Conservation (phyloP, 2,888 invertebrate species). For the Operophtera brumata region DNA sequence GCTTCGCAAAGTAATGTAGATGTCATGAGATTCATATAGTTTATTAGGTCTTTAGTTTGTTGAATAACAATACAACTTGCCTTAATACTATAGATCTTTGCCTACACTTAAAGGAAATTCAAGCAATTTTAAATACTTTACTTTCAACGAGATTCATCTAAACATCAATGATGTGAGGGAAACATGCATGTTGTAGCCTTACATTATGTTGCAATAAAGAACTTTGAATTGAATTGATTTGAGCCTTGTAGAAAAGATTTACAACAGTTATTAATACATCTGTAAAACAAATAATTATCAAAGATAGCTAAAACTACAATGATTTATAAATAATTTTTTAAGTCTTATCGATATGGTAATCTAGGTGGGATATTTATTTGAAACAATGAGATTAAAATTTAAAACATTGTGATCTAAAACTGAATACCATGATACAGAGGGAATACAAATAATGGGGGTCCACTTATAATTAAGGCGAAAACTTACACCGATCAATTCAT, state of each 20-base stretch:
- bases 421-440: conserved; percentile 19
- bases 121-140: conserved; percentile 45
- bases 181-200: neutral
- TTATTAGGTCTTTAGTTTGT: conserved; percentile 39
- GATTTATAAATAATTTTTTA: conserved; percentile 31
- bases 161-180: neutral
- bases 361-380: conserved; percentile 70
- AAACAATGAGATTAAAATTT: conserved; percentile 17
- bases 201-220: too few relatives aligned
- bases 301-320: conserved; percentile 39
- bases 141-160: conserved; percentile 8
- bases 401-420: conserved; percentile 12
- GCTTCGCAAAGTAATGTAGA: conserved; percentile 77
- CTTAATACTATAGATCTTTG: conserved; percentile 48
- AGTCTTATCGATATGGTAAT: conserved; percentile 69
- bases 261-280: neutral
- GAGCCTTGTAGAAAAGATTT: neutral
- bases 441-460: conserved; percentile 25
- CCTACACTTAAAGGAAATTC: conserved; percentile 46
- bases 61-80: conserved; percentile 53
- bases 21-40: conserved; percentile 58
- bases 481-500: conserved; percentile 69
- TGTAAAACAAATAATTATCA: conserved; percentile 12
- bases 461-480: conserved; percentile 60
- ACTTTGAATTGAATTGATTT: too few relatives aligned